These are phyloP conservation scores for Spodoptera exigua DNA, from an alignment of 2,888 invertebrate species.

Conservation along the genomic window DNA sequence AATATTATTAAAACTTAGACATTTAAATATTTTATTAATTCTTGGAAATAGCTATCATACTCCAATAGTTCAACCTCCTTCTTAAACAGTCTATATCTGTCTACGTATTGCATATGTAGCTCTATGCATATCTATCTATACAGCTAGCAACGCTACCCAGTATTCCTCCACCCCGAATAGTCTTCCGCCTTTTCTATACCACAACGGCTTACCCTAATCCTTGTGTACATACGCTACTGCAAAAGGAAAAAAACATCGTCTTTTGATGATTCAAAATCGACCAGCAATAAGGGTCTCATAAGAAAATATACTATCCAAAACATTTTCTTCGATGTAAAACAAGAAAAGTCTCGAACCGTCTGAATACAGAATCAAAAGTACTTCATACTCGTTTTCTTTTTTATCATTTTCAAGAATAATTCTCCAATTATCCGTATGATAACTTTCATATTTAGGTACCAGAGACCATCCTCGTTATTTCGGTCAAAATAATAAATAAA, in stretches of 20 bases:
- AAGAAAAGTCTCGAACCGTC: slow-evolving; percentile 50
- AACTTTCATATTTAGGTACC: slow-evolving; percentile 57
- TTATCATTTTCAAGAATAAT: slow-evolving; percentile 40
- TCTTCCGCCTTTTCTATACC: slow-evolving; percentile 33
- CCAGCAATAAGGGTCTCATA: slow-evolving; percentile 21
- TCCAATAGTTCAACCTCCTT: no score
- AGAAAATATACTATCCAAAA: slow-evolving; percentile 36
- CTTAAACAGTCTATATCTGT: not conserved
- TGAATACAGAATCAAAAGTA: slow-evolving; percentile 24
- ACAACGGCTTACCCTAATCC: slow-evolving; percentile 38
- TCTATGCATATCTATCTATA: slow-evolving; percentile 4
- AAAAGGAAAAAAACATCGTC: slow-evolving; percentile 26
- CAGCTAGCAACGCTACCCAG: slow-evolving; percentile 1
- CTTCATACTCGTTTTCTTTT: slow-evolving; percentile 45
- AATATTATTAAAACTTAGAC: no score
- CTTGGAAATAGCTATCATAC: not conserved
- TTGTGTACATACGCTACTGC: slow-evolving; percentile 24
- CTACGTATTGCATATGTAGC: not conserved
- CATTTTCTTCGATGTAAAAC: slow-evolving; percentile 39
- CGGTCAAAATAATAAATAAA: slow-evolving; percentile 70
- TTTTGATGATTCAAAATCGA: slow-evolving; percentile 39
- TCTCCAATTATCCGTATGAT: slow-evolving; percentile 52
- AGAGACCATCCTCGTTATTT: slow-evolving; percentile 61
- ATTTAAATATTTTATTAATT: no score
- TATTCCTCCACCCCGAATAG: slow-evolving; percentile 23